These are phyloP conservation scores for Antennarius striatus DNA, from an alignment of 2,113 vertebrate genomes.

Conservation along the genomic window DNA sequence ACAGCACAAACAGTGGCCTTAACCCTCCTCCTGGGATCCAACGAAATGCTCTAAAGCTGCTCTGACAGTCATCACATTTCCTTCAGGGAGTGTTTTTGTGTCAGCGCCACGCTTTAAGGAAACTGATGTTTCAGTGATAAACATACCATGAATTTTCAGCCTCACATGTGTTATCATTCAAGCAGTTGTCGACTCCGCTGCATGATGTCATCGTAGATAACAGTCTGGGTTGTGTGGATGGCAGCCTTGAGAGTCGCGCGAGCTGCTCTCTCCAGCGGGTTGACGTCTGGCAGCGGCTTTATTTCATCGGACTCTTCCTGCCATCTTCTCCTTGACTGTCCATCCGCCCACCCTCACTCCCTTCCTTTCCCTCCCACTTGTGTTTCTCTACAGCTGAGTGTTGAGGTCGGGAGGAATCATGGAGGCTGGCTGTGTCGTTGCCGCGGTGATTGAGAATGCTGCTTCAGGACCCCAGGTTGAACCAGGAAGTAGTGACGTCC, in stretches of 20 bases:
- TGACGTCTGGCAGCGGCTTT: conserved; percentile 59
- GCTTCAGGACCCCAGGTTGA: conserved; percentile 72
- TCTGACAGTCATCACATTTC: conserved; percentile 23
- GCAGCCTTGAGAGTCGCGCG: conserved; percentile 46
- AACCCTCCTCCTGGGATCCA: not conserved
- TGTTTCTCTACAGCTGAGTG: conserved; percentile 70
- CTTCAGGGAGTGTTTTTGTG: conserved; percentile 11
- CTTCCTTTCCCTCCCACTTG: conserved; percentile 46
- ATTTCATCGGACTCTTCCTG: conserved; percentile 42
- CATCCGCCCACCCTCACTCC: conserved; percentile 32
- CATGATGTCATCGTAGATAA: conserved; percentile 72
- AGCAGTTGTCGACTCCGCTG: conserved; percentile 40
- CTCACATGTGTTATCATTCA: conserved; percentile 32
- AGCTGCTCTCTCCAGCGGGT: conserved; percentile 58
- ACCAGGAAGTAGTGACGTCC: conserved; percentile 74
- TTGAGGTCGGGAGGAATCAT: conserved; percentile 77
- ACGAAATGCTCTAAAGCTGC: not conserved
- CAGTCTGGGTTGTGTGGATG: conserved; percentile 43
- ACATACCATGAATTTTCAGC: conserved; percentile 29
- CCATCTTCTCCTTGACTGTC: conserved; percentile 13
- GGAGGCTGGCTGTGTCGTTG: conserved; percentile 79
- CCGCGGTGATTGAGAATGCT: conserved; percentile 77
- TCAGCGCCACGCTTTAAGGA: not conserved
- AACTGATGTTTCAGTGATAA: conserved; percentile 29
- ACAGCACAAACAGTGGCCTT: not conserved